phyloP scores from a whole-genome alignment of 2,113 vertebrate genomes.

The Halichoerus grypus region DNA sequence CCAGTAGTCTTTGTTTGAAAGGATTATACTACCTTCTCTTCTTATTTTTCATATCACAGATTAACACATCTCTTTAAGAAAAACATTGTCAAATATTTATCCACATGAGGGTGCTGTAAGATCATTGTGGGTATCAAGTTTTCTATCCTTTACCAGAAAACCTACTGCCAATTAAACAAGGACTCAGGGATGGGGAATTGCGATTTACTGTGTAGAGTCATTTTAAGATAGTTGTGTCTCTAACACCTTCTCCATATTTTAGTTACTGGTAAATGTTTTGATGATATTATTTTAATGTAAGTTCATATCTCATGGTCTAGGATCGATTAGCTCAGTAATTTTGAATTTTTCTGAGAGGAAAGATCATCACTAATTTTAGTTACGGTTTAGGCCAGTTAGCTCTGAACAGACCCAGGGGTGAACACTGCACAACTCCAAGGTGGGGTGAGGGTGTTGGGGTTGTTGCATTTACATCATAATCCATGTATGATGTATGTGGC shows the following conservation, averaged over 20 bases:
- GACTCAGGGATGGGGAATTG: neutral
- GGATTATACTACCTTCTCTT: neutral
- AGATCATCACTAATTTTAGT: slow-evolving; percentile 18
- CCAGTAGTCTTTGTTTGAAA: slow-evolving; percentile 8
- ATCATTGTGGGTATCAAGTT: slow-evolving; percentile 59
- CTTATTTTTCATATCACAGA: slow-evolving; percentile 32
- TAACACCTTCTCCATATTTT: neutral
- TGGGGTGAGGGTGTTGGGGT: neutral
- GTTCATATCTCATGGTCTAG: neutral
- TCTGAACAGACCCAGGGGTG: neutral
- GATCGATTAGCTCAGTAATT: slow-evolving; percentile 28
- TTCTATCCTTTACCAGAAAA: neutral
- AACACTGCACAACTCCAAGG: neutral
- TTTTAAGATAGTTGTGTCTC: slow-evolving; percentile 21
- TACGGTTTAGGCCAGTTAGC: neutral
- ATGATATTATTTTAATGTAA: slow-evolving; percentile 60
- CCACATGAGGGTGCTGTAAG: slow-evolving; percentile 82
- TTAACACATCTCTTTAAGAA: slow-evolving; percentile 8
- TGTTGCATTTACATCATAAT: neutral
- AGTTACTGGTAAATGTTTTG: slow-evolving; percentile 21
- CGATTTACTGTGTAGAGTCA: neutral
- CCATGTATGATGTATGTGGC: neutral
- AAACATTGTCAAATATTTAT: slow-evolving; percentile 19
- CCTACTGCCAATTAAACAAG: neutral
- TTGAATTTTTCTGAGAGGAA: slow-evolving; percentile 62